Conservation (phyloP, 1,140 invertebrate genomes). For the Bicyclus anynana region DNA sequence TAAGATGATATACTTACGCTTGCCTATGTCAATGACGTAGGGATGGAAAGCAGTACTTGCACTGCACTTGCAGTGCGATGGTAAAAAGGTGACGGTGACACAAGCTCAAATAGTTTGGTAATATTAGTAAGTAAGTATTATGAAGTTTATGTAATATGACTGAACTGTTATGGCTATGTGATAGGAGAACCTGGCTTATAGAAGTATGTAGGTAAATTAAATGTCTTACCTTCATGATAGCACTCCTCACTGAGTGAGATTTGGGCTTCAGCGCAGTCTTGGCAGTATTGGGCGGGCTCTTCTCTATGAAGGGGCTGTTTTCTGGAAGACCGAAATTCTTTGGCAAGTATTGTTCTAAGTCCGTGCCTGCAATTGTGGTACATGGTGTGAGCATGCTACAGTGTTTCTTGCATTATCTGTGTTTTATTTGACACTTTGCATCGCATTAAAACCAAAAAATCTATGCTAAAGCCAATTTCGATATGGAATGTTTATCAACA, state of each 20-base stretch:
- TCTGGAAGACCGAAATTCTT: constrained; percentile 80
- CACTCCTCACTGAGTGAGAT: constrained; percentile 47
- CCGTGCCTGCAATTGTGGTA: constrained; percentile 69
- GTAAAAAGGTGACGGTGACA: no score
- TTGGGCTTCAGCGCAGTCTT: constrained; percentile 65
- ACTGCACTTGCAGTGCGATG: no score
- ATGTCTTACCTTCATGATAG: constrained; percentile 61
- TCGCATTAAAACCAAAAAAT: neutral
- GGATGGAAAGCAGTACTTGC: no score
- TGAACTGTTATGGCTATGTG: no score
- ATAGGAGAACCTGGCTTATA: no score
- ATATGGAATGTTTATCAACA: no score
- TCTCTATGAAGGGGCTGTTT: constrained; percentile 69
- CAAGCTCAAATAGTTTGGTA: no score
- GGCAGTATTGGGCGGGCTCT: constrained; percentile 57
- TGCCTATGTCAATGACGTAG: no score
- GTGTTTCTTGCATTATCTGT: constrained; percentile 12
- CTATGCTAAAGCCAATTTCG: no score
- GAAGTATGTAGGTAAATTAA: neutral
- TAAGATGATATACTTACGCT: no score
- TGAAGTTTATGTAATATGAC: no score
- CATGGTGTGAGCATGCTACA: constrained; percentile 32
- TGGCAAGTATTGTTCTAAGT: constrained; percentile 78
- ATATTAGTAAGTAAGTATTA: no score
- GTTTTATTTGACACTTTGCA: constrained; percentile 3